Percentiles rank a stretch among this genome's conserved stretches.
Evolutionary conservation across 64 coral and sea anemone species (phyloP).

Genomic region (Stylophora pistillata): DNA sequence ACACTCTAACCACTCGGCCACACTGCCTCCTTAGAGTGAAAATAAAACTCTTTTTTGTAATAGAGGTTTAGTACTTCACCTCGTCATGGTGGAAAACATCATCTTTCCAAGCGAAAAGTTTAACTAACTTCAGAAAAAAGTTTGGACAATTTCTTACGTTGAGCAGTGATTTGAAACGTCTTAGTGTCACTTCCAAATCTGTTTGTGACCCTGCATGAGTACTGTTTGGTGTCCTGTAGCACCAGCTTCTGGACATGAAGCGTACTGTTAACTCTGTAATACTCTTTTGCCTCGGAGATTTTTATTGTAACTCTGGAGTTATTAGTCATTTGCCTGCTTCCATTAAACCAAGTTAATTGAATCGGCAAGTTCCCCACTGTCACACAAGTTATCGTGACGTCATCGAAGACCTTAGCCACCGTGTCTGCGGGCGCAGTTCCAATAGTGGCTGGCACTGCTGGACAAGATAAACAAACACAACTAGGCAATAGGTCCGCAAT

Average conservation of each 20-base stretch:
- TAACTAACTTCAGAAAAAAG: background rate
- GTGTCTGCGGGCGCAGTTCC: slow-evolving; percentile 59
- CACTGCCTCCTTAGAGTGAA: too few relatives aligned
- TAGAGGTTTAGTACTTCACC: too few relatives aligned
- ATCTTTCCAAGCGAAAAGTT: background rate
- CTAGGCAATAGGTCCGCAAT: slow-evolving; percentile 16
- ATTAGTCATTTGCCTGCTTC: slow-evolving; percentile 19
- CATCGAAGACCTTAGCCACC: slow-evolving; percentile 31
- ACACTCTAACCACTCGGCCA: too few relatives aligned
- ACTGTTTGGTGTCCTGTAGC: slow-evolving; percentile 69
- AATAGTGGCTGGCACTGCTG: slow-evolving; percentile 90
- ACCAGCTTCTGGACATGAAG: slow-evolving; percentile 49
- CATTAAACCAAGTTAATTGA: slow-evolving; percentile 72
- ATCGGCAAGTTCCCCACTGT: slow-evolving; percentile 77
- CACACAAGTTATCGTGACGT: slow-evolving; percentile 58
- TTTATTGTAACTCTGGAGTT: slow-evolving; percentile 33
- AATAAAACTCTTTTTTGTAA: too few relatives aligned
- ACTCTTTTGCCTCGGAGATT: background rate
- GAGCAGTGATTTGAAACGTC: slow-evolving; percentile 66
- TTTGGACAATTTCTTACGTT: slow-evolving; percentile 57
- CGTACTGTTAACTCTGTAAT: slow-evolving; percentile 66
- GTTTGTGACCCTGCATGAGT: slow-evolving; percentile 76
- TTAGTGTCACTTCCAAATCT: slow-evolving; percentile 57
- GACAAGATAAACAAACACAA: slow-evolving; percentile 57
- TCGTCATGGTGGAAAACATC: background rate